Evolutionary conservation across 2,888 invertebrate species (phyloP).

Genomic region (Lasioglossum marginatum): DNA sequence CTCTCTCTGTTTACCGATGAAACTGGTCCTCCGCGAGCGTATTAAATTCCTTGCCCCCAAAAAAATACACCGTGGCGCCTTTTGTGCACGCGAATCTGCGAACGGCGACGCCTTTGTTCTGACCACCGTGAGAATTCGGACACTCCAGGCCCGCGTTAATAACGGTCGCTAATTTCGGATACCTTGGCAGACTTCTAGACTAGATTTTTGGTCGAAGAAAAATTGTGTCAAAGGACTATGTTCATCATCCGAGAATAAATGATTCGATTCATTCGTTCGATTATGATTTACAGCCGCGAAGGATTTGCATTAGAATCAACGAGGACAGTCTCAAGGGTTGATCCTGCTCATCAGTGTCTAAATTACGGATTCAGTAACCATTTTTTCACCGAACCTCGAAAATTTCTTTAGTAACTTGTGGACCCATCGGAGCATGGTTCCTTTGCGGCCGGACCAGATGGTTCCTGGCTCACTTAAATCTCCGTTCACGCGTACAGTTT

Average conservation of each 20-base stretch:
- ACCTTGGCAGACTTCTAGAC: not conserved
- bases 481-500: constrained; percentile 62
- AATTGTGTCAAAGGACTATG: too few relatives aligned
- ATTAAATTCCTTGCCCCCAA: constrained; percentile 51
- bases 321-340: not conserved
- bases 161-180: not conserved
- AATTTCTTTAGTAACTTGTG: constrained; percentile 13
- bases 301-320: not conserved
- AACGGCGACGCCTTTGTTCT: constrained; percentile 34
- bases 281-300: not conserved
- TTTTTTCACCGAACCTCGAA: constrained; percentile 39
- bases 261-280: too few relatives aligned
- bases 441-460: constrained; percentile 63
- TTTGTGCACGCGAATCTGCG: constrained; percentile 9
- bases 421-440: constrained; percentile 58
- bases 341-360: constrained; percentile 16
- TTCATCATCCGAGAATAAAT: not conserved
- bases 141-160: not conserved
- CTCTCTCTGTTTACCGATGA: constrained; percentile 31
- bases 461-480: constrained; percentile 40
- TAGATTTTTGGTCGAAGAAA: not conserved
- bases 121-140: constrained; percentile 63
- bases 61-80: constrained; percentile 15
- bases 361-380: constrained; percentile 35
- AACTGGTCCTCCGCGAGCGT: constrained; percentile 52